Base-by-base conservation (phyloP, 2,113 vertebrate species). In the Anarhynchus alexandrinus region DNA sequence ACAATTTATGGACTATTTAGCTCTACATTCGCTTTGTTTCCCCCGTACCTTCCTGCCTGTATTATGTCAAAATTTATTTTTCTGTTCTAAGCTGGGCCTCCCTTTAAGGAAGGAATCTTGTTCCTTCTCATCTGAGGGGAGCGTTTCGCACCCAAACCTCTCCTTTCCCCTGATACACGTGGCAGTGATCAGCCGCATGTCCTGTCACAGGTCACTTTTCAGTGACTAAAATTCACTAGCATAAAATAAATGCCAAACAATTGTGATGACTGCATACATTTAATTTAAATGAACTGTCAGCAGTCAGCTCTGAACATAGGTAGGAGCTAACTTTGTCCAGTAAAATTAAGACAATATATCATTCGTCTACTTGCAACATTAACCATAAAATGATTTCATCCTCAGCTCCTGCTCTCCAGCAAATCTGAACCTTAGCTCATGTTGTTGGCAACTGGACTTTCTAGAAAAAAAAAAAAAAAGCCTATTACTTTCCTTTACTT, bases 91-190 rank as follows among this genome's bases (percentile, higher is more conserved):
- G 25, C 10, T 43, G 19, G 36, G 18, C 18, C 64, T 79, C 15
- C 8, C 15, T 69, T 57, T 43, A 21, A 94, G 23, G 12, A 65
- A 66, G 6, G 30, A 88, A 43, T 66, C 34, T 82, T 64, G 6
- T 72, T 86, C 7, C 21, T 89, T 78, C 65, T 82, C 43, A 27
- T 36, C 36, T 65, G 40, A 82, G 47, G 10, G 54, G 38, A 78
- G 27, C 3, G 5, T 21, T 73, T 93, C 34, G 19, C n/a, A 70
- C 5, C 5, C 27, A 89, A 62, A 85, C 1, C 12, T 80, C 34
- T 88, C 22, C 12, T 80, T 79, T 72, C 34, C 20, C 5, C 17
- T 10, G 12, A n/a, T 3, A 83, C 30, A 69, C 0, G 0, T 55
- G 61, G 9, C 17, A 67, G 29, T 30, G 18, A 71, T 57, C 38